Conservation (phyloP, 2,888 invertebrate species). For the Agriopis leucophaearia region DNA sequence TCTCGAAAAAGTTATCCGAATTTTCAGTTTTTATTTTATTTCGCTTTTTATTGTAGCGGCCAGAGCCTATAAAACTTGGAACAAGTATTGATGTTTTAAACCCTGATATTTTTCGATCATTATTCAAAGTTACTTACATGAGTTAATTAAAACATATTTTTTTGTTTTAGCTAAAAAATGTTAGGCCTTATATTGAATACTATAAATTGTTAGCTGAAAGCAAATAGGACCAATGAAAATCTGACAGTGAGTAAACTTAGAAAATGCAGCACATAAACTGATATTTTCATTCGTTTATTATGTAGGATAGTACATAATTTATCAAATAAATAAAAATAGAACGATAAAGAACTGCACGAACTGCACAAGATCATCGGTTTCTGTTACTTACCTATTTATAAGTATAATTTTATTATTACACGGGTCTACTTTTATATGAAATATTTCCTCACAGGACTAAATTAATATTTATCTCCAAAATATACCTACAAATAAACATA, state of each 20-base stretch:
- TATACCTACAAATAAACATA: no score
- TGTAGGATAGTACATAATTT: background rate
- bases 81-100: background rate
- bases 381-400: background rate
- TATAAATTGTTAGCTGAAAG: background rate
- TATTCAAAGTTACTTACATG: conserved; percentile 1
- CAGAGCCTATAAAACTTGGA: no score
- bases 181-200: background rate
- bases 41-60: no score
- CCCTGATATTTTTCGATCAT: background rate
- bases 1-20: no score
- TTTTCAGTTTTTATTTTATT: background rate
- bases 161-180: background rate
- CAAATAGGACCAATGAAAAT: background rate
- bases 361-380: background rate
- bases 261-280: background rate
- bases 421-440: background rate
- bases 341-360: no score
- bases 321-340: no score
- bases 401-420: background rate
- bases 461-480: background rate
- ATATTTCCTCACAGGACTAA: background rate
- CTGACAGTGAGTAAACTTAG: background rate
- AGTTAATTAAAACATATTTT: background rate
- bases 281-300: background rate